Conservation (phyloP, 2,888 invertebrate species). For the Spisula subtruncata region DNA sequence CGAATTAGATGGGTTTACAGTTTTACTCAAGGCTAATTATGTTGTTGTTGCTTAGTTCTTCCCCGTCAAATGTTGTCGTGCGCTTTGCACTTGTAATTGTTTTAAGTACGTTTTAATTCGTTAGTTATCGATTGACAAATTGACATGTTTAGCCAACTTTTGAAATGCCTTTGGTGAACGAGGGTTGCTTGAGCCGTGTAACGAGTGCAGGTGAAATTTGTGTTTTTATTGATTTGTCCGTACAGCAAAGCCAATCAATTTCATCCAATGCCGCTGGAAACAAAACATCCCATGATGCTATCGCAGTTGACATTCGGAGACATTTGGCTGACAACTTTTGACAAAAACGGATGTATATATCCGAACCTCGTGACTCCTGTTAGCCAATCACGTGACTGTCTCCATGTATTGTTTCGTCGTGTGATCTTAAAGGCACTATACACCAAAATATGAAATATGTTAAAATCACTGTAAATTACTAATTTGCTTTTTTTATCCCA, state of each 20-base stretch:
- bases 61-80: not conserved
- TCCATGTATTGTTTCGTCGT: slow-evolving; percentile 56
- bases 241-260: slow-evolving; percentile 39
- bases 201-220: slow-evolving; percentile 19
- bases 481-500: no score
- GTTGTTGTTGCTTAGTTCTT: not conserved
- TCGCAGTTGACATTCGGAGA: slow-evolving; percentile 52
- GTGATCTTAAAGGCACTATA: slow-evolving; percentile 44
- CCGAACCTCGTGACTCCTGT: slow-evolving; percentile 51
- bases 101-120: not conserved
- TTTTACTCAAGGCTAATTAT: not conserved
- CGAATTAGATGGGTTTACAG: no score
- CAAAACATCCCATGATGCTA: slow-evolving; percentile 50
- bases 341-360: slow-evolving; percentile 53
- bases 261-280: slow-evolving; percentile 45
- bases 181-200: not conserved
- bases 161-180: not conserved
- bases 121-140: not conserved
- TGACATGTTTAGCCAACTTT: not conserved
- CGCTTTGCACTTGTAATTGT: not conserved
- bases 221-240: slow-evolving; percentile 41
- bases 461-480: no score
- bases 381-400: slow-evolving; percentile 47
- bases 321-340: slow-evolving; percentile 57
- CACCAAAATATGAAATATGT: not conserved